Percentiles rank a stretch among this genome's conserved stretches.
These are phyloP conservation scores for Parus major DNA, from an alignment of 2,113 vertebrate species.

Conservation along the genomic window DNA sequence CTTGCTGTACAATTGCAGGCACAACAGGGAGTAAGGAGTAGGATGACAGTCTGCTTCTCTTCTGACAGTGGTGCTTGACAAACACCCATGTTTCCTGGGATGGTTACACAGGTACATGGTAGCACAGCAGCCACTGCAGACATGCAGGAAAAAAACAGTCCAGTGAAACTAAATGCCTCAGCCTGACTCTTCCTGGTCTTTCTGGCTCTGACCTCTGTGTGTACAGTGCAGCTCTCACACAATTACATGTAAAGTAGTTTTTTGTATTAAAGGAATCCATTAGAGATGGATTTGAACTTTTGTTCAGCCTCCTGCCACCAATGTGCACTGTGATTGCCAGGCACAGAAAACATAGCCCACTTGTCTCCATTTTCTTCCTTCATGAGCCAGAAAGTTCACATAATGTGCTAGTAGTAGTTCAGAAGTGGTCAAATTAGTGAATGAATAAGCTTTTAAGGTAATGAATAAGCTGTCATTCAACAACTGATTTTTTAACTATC, in stretches of 20 bases:
- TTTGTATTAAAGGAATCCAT: background rate
- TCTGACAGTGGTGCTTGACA: background rate
- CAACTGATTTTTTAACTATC: background rate
- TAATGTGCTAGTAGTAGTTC: background rate
- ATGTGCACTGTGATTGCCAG: background rate
- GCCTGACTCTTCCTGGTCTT: background rate
- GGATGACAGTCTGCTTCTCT: background rate
- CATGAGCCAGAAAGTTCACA: background rate
- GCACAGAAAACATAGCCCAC: background rate
- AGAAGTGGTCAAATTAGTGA: background rate
- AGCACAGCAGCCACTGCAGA: background rate
- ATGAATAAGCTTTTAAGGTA: background rate
- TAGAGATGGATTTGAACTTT: background rate
- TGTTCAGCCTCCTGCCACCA: background rate
- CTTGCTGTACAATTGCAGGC: background rate
- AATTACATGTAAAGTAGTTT: background rate
- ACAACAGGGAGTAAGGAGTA: accelerated
- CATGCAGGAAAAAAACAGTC: background rate
- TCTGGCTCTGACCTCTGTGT: background rate
- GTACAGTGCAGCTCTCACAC: background rate
- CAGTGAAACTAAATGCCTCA: background rate
- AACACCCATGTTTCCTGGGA: background rate
- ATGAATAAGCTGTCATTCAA: background rate
- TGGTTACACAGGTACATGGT: background rate
- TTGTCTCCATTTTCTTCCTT: background rate